A percentile compares a stretch with the other conserved stretches of the same genome.
These are phyloP conservation scores for Melanotus villosus DNA, from an alignment of 2,888 invertebrate genomes.

Conservation along the genomic window DNA sequence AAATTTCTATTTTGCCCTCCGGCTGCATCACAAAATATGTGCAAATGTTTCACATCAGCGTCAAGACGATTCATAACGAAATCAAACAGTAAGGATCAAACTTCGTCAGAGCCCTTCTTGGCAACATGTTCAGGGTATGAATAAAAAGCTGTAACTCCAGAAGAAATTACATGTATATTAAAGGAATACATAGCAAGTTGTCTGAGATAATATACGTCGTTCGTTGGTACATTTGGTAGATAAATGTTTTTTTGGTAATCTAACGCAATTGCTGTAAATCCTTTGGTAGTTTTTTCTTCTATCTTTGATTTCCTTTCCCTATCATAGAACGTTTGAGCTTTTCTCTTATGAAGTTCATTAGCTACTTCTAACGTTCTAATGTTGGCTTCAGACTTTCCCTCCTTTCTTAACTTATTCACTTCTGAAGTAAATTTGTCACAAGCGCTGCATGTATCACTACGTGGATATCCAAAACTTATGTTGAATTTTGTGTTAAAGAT, in stretches of 20 bases:
- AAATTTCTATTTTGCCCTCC: background rate
- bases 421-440: background rate
- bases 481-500: conserved; percentile 31
- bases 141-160: background rate
- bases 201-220: background rate
- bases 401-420: background rate
- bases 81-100: background rate
- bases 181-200: no score
- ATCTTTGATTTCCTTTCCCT: background rate
- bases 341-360: background rate
- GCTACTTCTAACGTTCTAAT: background rate
- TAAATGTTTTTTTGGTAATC: background rate
- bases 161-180: background rate
- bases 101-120: background rate
- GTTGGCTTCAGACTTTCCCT: background rate
- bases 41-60: background rate
- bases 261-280: background rate
- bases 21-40: background rate
- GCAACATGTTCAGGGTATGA: background rate
- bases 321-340: background rate
- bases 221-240: background rate
- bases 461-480: background rate
- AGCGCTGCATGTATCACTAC: background rate
- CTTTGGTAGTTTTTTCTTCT: background rate
- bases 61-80: background rate